Base-by-base conservation (phyloP, 2,797 vertebrate genomes). In the Takifugu rubripes region DNA sequence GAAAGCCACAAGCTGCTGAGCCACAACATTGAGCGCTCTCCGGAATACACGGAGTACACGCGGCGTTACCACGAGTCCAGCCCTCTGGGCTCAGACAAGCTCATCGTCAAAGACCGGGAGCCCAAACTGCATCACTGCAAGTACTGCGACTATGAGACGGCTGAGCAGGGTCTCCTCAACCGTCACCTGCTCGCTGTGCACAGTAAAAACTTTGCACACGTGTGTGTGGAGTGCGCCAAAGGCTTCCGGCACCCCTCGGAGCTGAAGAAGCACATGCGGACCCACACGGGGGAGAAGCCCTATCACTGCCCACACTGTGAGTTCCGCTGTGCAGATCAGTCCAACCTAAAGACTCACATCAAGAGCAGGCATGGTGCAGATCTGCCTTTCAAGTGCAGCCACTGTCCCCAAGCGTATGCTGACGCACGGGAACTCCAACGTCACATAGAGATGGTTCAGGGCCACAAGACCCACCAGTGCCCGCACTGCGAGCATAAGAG, bases 161-260 rank as follows among this genome's bases (percentile, higher is more conserved):
- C 97, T 0, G 97, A 99, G 58, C 96, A 98, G 78, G 96, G 95
- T 21, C 90, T 99, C 29, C 85, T 99, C 84, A 98, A 97, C 82
- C 94, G 97, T 48, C 97, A 99, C 84, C 92, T 99, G 65, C 82
- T 98, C 74, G 96, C 96, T 1, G 96, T 98, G 71, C 97, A 99
- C 89, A 98, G 97, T 86, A 98, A 99, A 89, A 99, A 95, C 92
- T 99, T 99, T 84, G 96, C 97, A n/a, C 97, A 99, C 14, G 96
- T 98, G 78, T 99, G 97, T 4, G 96, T 98, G 12, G 97, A 99
- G 82, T 99, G 97, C 2, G 97, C 96, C 60, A 99, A 99, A 84
- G 96, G 97, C 51, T 99, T 99, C 76, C 94, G 96, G 16, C 97
- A 98, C 42, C 97, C 97, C 0, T 98, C 97, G 0, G 97, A 99